Evolutionary conservation across 2,797 vertebrate species (phyloP).

Genomic region (Molossus molossus): DNA sequence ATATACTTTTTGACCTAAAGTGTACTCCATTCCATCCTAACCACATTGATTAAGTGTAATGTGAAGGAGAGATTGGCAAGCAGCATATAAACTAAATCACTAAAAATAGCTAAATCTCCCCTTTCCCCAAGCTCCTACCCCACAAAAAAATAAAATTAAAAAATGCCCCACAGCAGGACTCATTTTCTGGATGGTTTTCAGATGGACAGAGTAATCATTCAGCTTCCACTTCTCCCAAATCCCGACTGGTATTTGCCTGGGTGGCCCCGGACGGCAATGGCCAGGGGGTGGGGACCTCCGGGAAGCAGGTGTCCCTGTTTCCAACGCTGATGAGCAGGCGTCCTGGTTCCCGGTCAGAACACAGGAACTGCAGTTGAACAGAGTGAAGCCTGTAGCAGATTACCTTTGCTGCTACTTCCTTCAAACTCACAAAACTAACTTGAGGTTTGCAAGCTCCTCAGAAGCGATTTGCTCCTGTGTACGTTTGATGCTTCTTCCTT

Average conservation of each 20-base stretch:
- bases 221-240: neutral
- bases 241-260: neutral
- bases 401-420: neutral
- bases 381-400: neutral
- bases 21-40: neutral
- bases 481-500: neutral
- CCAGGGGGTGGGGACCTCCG: neutral
- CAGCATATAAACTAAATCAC: conserved; percentile 41
- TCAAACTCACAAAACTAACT: neutral
- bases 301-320: neutral
- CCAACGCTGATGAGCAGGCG: neutral
- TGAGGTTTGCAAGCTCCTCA: neutral
- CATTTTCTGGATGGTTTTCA: conserved; percentile 47
- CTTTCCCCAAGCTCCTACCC: neutral
- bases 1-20: conserved; percentile 12
- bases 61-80: conserved; percentile 46
- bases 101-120: neutral
- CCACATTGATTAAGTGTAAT: neutral
- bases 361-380: neutral
- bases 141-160: neutral
- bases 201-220: conserved; percentile 23
- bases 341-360: neutral
- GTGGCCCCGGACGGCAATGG: neutral
- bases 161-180: neutral
- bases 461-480: neutral